Conservation (phyloP, 2,797 vertebrate species). For the Champsocephalus esox region DNA sequence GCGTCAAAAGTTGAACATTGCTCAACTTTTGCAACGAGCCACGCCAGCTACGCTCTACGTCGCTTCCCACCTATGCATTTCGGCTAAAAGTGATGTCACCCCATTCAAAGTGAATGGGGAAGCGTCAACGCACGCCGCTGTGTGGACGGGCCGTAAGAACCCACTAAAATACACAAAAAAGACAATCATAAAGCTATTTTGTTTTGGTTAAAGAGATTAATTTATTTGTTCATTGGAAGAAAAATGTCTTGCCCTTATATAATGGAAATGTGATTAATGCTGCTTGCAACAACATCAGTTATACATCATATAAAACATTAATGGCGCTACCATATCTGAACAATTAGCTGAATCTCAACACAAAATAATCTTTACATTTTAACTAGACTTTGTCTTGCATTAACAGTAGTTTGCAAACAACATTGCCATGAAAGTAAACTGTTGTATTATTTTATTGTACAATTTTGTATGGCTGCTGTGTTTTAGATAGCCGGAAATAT, state of each 20-base stretch:
- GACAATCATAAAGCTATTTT: neutral
- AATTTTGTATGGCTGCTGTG: neutral
- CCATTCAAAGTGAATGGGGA: no score
- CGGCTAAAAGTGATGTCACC: no score
- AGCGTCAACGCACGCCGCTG: no score
- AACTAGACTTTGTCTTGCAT: conserved; percentile 32
- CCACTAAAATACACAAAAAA: neutral
- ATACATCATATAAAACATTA: conserved; percentile 31
- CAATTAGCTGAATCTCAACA: conserved; percentile 6
- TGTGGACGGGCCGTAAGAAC: no score
- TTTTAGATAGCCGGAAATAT: neutral
- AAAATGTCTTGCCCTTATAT: neutral
- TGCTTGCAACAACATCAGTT: conserved; percentile 20
- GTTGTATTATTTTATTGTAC: neutral
- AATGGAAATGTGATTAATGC: conserved; percentile 18
- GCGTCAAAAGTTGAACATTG: no score
- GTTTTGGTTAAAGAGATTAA: neutral
- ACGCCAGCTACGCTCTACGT: no score
- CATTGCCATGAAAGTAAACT: conserved; percentile 7
- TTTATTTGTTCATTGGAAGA: neutral
- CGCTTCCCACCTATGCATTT: no score
- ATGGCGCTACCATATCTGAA: conserved; percentile 16
- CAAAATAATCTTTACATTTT: neutral
- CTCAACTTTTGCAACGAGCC: no score
- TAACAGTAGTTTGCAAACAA: conserved; percentile 18